Evolutionary conservation across 2,113 vertebrate species (phyloP).

Genomic region (Pedetes capensis): DNA sequence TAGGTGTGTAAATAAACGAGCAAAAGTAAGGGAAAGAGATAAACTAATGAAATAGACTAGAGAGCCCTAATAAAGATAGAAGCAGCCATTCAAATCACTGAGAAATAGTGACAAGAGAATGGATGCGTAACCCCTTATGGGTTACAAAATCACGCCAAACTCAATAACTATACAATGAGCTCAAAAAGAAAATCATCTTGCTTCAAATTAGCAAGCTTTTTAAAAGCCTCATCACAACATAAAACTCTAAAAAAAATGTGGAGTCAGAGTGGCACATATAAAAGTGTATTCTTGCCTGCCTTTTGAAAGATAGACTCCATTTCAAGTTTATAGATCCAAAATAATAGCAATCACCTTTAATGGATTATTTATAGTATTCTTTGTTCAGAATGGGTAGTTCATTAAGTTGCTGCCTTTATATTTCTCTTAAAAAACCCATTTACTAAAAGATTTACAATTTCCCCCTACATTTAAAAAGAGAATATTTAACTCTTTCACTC

Average conservation of each 20-base stretch:
- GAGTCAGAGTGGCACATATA: neutral
- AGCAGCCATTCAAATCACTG: neutral
- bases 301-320: slow-evolving; percentile 40
- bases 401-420: slow-evolving; percentile 52
- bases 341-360: slow-evolving; percentile 51
- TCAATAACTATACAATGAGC: neutral
- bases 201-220: neutral
- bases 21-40: neutral
- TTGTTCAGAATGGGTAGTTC: slow-evolving; percentile 43
- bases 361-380: slow-evolving; percentile 53
- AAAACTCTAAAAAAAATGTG: slow-evolving; percentile 26
- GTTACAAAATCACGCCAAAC: slow-evolving; percentile 21
- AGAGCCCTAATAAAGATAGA: neutral
- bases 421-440: slow-evolving; percentile 60
- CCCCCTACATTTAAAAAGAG: neutral
- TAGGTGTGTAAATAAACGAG: neutral
- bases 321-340: slow-evolving; percentile 58
- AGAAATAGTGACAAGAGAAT: neutral
- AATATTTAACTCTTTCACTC: slow-evolving; percentile 32
- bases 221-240: neutral
- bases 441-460: slow-evolving; percentile 40
- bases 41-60: neutral
- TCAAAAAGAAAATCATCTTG: slow-evolving; percentile 47
- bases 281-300: neutral
- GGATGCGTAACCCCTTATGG: neutral